phyloP scores from a whole-genome alignment of 2,113 vertebrate genomes.

The Sander lucioperca region DNA sequence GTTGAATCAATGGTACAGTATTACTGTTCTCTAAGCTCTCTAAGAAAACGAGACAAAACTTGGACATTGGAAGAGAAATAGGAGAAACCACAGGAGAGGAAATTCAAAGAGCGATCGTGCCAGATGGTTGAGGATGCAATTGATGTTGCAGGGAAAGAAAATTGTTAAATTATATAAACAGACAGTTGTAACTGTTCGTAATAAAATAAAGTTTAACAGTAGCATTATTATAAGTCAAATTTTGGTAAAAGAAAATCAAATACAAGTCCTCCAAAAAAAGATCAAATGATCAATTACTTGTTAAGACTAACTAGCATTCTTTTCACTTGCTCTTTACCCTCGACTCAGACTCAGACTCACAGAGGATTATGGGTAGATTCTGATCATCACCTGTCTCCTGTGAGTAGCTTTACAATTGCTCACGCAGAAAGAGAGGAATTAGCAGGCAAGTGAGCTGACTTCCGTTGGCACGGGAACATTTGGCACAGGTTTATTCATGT shows the following conservation, averaged over 20 bases:
- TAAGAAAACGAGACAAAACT: background rate
- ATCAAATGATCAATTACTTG: background rate
- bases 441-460: slow-evolving; percentile 10
- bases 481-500: slow-evolving; percentile 46
- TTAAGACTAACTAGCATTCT: background rate
- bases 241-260: background rate
- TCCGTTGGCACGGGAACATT: slow-evolving; percentile 23
- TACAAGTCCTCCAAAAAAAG: too few species aligned
- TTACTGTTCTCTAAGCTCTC: background rate
- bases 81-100: background rate
- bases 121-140: background rate
- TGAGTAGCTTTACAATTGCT: slow-evolving; percentile 3
- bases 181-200: background rate
- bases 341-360: background rate
- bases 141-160: background rate
- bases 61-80: background rate
- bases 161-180: background rate
- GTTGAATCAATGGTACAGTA: background rate
- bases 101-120: background rate
- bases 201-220: background rate
- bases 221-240: background rate
- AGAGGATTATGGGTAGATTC: slow-evolving; percentile 15
- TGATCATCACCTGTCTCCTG: slow-evolving; percentile 9
- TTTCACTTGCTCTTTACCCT: background rate
- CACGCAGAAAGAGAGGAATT: slow-evolving; percentile 18